Base-by-base conservation (phyloP, 2,888 invertebrate species). In the Hoplodrina blanda region DNA sequence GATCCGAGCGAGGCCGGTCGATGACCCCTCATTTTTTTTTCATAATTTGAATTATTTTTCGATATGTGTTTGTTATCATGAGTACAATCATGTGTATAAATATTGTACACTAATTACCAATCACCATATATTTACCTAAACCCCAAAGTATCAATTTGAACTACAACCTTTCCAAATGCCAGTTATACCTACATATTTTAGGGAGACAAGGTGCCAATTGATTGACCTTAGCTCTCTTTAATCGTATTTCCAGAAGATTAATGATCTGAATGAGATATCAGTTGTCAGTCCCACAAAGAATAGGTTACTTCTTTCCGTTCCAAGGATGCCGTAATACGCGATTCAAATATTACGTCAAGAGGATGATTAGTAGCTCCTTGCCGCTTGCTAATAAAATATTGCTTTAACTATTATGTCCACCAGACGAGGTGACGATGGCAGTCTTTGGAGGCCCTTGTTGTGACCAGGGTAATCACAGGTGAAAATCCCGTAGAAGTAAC, bases 261-360 rank as follows among this genome's bases (percentile, higher is more conserved):
- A 71, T 50, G 41, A 44, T 15, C n/a, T n/a, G 49, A 70, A 54
- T 49, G 62, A 72, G 62, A 73, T 70, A 54, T 62, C 41, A 72
- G 54, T 41, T 70, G 41, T 62, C 73, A 62, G 20, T 46, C 4
- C 8, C 30, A 63, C 44, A 56, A 73, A 50, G 64, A 64, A 52
- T 50, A 55, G 63, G 41, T 52, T 46, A 63, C 64, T 56, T 49
- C 54, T 73, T 73, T 44, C 41, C 41, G 33, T 55, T 49, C n/a
- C 17, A 20, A 44, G 15, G 41, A 73, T 71, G 49, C 17, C 6
- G 8, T 50, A 55, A 59, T 50, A 20, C 17, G 44, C 13, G 41
- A 55, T 71, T 71, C 61, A 53, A 37, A 41, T 63, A 63, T 73
- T 63, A 63, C 41, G 41, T 73, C 20, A 73, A 73, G 41, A 69